Conservation (phyloP, 2,888 invertebrate species). For the Deilephila elpenor region DNA sequence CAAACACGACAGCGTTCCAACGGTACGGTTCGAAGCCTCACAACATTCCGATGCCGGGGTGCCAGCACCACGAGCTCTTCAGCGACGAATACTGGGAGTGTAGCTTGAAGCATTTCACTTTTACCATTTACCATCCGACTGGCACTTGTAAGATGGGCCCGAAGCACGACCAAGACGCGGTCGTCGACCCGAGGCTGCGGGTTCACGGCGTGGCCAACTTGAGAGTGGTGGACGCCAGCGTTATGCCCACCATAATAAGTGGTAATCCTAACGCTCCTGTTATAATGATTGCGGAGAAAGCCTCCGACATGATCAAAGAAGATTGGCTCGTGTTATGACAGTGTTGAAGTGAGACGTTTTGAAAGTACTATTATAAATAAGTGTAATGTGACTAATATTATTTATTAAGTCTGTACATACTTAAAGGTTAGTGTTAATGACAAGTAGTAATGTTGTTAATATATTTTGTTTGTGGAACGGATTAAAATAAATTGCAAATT, state of each 20-base stretch:
- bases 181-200: conserved; percentile 90
- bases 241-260: conserved; percentile 95
- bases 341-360: conserved; percentile 47
- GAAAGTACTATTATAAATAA: conserved; percentile 42
- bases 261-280: conserved; percentile 96
- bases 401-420: conserved; percentile 32
- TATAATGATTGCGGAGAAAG: conserved; percentile 96
- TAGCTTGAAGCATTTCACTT: conserved; percentile 90
- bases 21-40: conserved; percentile 92
- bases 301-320: conserved; percentile 94
- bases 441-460: conserved; percentile 13
- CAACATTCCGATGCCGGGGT: conserved; percentile 92
- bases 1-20: conserved; percentile 91
- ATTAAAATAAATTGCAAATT: conserved; percentile 13
- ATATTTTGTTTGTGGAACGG: conserved; percentile 24
- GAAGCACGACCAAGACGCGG: conserved; percentile 88
- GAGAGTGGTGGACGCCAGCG: conserved; percentile 92
- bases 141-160: conserved; percentile 96
- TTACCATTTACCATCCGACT: conserved; percentile 94
- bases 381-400: conserved; percentile 33
- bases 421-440: conserved; percentile 21
- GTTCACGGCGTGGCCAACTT: conserved; percentile 92
- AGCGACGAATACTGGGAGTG: conserved; percentile 96
- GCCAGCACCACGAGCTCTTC: conserved; percentile 88
- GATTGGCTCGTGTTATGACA: conserved; percentile 89